A percentile compares a stretch with the other conserved stretches of the same genome.
These are phyloP conservation scores for Apostichopus parvimensis DNA, from an alignment of 35 echinoderm and acorn worm species.

Conservation along the genomic window DNA sequence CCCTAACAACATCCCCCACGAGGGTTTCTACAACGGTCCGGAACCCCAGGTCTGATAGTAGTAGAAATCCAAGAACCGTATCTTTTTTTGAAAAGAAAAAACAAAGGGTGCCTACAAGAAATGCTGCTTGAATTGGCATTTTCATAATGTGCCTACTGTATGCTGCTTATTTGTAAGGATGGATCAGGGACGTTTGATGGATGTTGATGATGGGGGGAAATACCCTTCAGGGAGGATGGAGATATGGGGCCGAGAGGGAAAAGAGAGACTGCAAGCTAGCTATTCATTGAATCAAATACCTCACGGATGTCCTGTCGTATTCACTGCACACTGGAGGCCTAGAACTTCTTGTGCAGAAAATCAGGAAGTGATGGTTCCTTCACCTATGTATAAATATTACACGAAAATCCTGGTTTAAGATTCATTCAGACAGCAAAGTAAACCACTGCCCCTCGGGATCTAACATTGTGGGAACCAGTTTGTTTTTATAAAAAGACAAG, in stretches of 20 bases:
- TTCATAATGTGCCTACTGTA: neutral
- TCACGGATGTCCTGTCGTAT: neutral
- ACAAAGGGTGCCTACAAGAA: neutral
- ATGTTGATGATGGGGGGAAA: too few relatives aligned
- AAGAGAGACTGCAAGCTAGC: neutral
- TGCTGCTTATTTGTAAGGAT: neutral
- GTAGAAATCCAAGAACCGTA: neutral
- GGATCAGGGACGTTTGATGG: too few relatives aligned
- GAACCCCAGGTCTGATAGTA: neutral
- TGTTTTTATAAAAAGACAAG: neutral
- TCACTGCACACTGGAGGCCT: neutral
- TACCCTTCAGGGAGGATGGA: too few relatives aligned
- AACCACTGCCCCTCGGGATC: too few relatives aligned
- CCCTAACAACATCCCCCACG: conserved; percentile 25
- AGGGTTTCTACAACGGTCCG: conserved; percentile 5
- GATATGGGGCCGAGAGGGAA: neutral
- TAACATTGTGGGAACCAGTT: too few relatives aligned
- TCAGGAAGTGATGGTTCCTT: too few relatives aligned
- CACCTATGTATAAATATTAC: too few relatives aligned
- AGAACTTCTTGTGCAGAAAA: neutral
- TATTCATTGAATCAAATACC: conserved; percentile 10
- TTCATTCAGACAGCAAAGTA: too few relatives aligned
- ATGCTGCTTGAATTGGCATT: neutral
- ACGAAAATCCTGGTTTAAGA: too few relatives aligned
- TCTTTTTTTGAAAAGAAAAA: neutral